Conservation (phyloP, 2,113 vertebrate species). For the Suncus etruscus region DNA sequence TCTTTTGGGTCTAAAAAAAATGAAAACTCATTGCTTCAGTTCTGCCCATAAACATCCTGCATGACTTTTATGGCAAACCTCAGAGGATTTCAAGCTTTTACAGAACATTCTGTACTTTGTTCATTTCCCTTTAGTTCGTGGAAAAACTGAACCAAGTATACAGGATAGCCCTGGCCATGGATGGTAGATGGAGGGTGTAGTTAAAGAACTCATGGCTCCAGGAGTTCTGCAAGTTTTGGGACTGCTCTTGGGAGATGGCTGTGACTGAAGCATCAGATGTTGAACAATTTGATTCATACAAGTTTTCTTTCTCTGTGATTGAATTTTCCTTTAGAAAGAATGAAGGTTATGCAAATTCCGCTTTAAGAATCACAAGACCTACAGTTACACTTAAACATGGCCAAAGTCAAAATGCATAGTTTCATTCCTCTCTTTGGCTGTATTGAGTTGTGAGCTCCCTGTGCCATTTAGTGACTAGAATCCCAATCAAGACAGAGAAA, state of each 20-base stretch:
- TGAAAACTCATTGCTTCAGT: conserved; percentile 40
- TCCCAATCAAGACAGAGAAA: background rate
- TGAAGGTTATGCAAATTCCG: conserved; percentile 46
- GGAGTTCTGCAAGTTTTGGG: background rate
- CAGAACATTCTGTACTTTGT: conserved; percentile 52
- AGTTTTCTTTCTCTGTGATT: background rate
- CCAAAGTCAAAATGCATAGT: background rate
- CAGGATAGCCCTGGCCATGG: background rate
- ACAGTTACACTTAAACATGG: background rate
- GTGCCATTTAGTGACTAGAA: background rate
- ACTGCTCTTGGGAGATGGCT: background rate
- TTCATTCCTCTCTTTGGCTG: conserved; percentile 31
- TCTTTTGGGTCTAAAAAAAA: conserved; percentile 1
- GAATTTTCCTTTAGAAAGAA: conserved; percentile 14
- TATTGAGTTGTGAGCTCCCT: background rate
- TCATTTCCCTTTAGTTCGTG: conserved; percentile 44
- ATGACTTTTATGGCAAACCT: conserved; percentile 52
- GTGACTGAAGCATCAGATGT: background rate
- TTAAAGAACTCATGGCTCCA: no score
- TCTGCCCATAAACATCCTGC: conserved; percentile 43
- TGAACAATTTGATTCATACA: background rate
- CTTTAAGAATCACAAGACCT: conserved; percentile 36
- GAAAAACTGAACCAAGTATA: conserved; percentile 5
- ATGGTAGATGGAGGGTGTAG: accelerated
- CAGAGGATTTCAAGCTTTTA: conserved; percentile 40